Evolutionary conservation across 1,140 invertebrate genomes (phyloP), one percentile per base, ranked within the genome.

Genomic region (Neuroterus valhalla): DNA sequence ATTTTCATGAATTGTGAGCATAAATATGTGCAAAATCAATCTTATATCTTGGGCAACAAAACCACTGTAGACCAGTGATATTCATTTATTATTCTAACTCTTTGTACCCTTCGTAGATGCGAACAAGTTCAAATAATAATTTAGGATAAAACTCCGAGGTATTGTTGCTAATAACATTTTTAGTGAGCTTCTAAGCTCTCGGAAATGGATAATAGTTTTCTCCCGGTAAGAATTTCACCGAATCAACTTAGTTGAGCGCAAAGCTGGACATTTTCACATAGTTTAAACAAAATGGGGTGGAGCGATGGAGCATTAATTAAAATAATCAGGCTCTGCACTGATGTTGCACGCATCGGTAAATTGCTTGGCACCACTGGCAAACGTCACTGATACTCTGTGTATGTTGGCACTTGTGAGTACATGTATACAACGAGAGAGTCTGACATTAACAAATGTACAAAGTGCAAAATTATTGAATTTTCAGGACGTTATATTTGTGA

Each of bases 231-330:
- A 62, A 31, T 62, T 62, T 62, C 31, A 62, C n/a, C 23, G n/a
- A 62, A 62, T 15, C 31, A 23, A 62, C 43, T 44, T 55, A 45
- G 44, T 46, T 38, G 69, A 26, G 38, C 3, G 52, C 44, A 38
- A 75, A 70, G 45, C 26, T 72, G 73, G 72, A 73, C 79, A 80
- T 83, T 86, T 81, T 78, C 74, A 73, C 81, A 84, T 85, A 82
- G 78, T 78, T 71, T 26, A 12, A 10, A 66, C 70, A 82, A 85
- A 85, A 84, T 83, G 83, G 82, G 77, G 72, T 78, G 79, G 70
- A 81, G 81, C 81, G 76, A 69, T 42, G 75, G 68, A 21, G 72
- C 83, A 85, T 87, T 82, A 85, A 86, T 87, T 85, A 85, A 85
- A 85, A 85, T 85, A 85, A 87, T 87, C 83, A 84, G 80, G 71